Percentiles rank a stretch among this genome's conserved stretches.
phyloP scores from a whole-genome alignment of 2,113 vertebrate species.

The Xenus cinereus region DNA sequence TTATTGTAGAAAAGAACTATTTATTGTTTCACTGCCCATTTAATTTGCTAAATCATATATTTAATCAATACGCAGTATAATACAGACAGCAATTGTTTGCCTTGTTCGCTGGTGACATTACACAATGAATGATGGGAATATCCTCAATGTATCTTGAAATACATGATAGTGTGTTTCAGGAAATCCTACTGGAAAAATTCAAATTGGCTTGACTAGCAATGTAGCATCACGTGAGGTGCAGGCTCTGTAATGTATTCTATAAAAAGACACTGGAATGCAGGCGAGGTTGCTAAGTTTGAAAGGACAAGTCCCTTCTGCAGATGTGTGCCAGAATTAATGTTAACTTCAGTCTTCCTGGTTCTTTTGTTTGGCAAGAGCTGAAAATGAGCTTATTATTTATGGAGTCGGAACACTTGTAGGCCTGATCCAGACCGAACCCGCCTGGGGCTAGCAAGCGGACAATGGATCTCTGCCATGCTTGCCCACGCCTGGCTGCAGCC shows the following conservation, averaged over 20 bases:
- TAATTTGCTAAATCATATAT: neutral
- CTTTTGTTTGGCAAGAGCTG: neutral
- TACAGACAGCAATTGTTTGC: neutral
- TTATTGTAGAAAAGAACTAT: neutral
- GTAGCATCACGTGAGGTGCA: neutral
- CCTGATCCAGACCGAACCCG: neutral
- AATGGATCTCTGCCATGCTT: fast-evolving
- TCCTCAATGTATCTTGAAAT: neutral
- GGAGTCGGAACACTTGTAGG: neutral
- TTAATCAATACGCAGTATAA: neutral
- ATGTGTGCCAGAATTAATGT: neutral
- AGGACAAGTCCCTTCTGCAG: neutral
- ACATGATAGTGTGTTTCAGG: neutral
- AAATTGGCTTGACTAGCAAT: neutral
- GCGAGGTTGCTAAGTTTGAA: neutral
- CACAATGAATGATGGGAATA: neutral
- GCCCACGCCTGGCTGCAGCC: neutral
- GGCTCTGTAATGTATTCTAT: neutral
- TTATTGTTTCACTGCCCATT: neutral
- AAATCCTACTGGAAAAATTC: neutral
- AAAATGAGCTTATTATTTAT: neutral
- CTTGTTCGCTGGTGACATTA: neutral
- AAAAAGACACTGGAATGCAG: neutral
- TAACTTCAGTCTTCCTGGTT: neutral
- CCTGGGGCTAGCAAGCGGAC: neutral